phyloP scores from a whole-genome alignment of 2,113 vertebrate species.

The Platanista minor region DNA sequence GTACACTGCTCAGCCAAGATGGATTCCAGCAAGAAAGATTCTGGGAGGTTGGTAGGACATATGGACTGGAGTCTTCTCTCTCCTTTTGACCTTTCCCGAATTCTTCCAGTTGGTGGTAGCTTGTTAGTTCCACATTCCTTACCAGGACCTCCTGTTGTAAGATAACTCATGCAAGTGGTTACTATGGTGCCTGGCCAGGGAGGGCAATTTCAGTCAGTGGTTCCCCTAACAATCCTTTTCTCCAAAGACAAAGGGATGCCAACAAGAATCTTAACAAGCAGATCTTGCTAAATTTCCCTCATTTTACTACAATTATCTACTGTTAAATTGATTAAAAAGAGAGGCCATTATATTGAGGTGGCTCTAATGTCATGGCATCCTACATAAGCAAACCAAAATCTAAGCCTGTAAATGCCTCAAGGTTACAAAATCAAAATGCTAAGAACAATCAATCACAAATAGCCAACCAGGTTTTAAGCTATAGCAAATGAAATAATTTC shows the following conservation, averaged over 20 bases:
- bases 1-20: too few relatives aligned
- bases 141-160: too few relatives aligned
- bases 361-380: not conserved
- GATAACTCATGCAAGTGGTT: too few relatives aligned
- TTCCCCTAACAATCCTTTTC: not conserved
- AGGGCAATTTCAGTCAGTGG: too few relatives aligned
- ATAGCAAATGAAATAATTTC: not conserved
- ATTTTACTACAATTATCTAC: not conserved
- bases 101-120: too few relatives aligned
- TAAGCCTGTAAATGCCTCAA: not conserved
- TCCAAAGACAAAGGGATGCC: not conserved
- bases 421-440: not conserved
- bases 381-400: not conserved
- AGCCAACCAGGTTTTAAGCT: not conserved
- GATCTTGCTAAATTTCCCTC: not conserved
- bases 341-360: not conserved
- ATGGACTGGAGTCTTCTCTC: too few relatives aligned
- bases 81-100: too few relatives aligned
- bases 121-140: too few relatives aligned
- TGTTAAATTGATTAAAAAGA: not conserved
- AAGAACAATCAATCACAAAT: not conserved
- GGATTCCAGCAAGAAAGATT: too few relatives aligned
- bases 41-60: too few relatives aligned
- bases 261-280: not conserved
- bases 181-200: too few relatives aligned